These are phyloP conservation scores for Acanthisitta chloris DNA, from an alignment of 2,113 vertebrate genomes.

Conservation along the genomic window DNA sequence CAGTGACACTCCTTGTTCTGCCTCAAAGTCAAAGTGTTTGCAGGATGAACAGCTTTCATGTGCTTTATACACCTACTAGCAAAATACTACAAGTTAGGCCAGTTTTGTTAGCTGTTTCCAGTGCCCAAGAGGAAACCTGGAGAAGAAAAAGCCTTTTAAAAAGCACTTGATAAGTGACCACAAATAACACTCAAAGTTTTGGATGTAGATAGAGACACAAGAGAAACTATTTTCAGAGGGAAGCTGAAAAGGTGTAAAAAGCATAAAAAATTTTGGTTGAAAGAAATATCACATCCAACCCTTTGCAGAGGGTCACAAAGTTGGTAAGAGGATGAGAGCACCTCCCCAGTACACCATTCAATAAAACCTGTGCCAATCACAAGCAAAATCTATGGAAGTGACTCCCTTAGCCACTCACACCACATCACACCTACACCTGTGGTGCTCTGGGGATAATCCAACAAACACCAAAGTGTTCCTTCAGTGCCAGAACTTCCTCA, in stretches of 20 bases:
- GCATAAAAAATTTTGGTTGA: neutral
- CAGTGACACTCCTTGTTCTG: neutral
- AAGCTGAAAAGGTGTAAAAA: neutral
- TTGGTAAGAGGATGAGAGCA: neutral
- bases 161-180: neutral
- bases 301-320: neutral
- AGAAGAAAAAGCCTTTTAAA: neutral
- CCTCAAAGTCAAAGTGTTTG: neutral
- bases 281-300: neutral
- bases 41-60: neutral
- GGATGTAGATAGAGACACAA: neutral
- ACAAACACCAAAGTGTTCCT: neutral
- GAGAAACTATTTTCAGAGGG: neutral
- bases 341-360: neutral
- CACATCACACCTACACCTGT: neutral
- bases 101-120: neutral
- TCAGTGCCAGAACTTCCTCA: neutral
- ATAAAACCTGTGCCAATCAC: neutral
- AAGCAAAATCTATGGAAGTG: neutral
- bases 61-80: neutral
- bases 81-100: neutral
- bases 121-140: neutral
- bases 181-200: neutral
- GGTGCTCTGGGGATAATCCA: neutral
- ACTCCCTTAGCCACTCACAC: neutral